Evolutionary conservation across 2,797 vertebrate species (phyloP), one percentile per base, ranked within the genome.

Genomic region (Mormyrus proboscirostris): DNA sequence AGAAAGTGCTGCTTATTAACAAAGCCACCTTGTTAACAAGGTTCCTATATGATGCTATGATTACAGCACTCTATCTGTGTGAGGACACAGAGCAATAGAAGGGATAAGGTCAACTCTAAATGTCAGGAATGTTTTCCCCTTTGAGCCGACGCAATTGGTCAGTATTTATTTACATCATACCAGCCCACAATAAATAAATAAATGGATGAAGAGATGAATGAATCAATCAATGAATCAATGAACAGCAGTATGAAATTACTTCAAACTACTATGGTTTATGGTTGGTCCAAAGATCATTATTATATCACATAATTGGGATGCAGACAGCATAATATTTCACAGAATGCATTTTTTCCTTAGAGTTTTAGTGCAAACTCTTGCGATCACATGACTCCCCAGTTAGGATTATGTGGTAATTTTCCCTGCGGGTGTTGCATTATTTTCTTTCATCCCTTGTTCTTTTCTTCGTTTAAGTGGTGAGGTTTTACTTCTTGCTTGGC

Each of bases 71-170:
- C 92, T 90, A 90, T 94, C 93, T 94, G 90, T 92, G 93, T 94
- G 92, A 94, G 93, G 94, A 93, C 92, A 93, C 92, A 91, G 59
- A 91, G 88, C 93, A 94, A 94, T 93, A 92, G 92, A 94, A 91
- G 86, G 92, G 92, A 95, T 93, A 96, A 95, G 95, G 95, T 96
- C 95, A 96, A 91, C 89, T 90, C 87, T 91, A 95, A 95, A 95
- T 96, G 95, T 95, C 95, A 95, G 92, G 93, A 87, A 91, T 96
- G 95, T 96, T 96, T 96, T 95, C 93, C 93, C 94, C 94, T 92
- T 92, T 90, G 92, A 93, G 91, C 92, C 91, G 93, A 95, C 92
- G 92, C 93, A 84, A 94, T 94, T 90, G 93, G 92, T 90, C 90
- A 47, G 92, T 90, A 92, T 93, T 94, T 93, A 95, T 95, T 92